Evolutionary conservation across 2,113 vertebrate species (phyloP), one percentile per base, ranked within the genome.

Genomic region (Percopsis transmontana): DNA sequence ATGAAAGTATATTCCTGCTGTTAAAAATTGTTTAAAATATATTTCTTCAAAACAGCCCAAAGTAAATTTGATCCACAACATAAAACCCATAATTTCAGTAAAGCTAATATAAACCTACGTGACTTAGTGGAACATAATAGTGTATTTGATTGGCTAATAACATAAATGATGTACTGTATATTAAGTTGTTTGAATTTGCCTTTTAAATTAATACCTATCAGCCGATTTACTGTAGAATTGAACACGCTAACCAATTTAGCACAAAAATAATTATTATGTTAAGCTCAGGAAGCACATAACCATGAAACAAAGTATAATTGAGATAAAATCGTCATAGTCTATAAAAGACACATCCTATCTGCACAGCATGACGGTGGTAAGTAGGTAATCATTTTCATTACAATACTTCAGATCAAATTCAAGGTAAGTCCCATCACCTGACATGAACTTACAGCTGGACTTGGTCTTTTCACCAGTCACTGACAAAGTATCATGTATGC

Each of bases 11-110:
- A 33, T 33, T 33, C 27, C 27, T 6, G 8, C 27, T 33, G 27
- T 33, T 6, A 33, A 1, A 7, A 6, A 6, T 33, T 6, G 8
- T 33, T 33, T 33, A 33, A 33, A 33, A 5, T 74, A 72, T 72
- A 68, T 79, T 79, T 81, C 76, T 77, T 56, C 74, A 81, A 27
- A 74, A 77, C 67, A 79, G 64, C 51, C 48, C 18, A 45, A 20
- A 50, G 54, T 65, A 56, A 38, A 38, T 18, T 50, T 10, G n/a
- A 50, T 50, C n/a, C 18, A 38, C 68, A 72, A 45, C 44, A 45
- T 5, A 33, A 62, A 56, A 70, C 66, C 41, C 59, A 33, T 57
- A n/a, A 41, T 70, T 64, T 59, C 23, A 63, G 54, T 23, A n/a
- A n/a, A n/a, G n/a, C n/a, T n/a, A n/a, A n/a, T n/a, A n/a, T n/a